Conservation (phyloP, 2,113 vertebrate genomes). For the Motacilla tschutschensis region DNA sequence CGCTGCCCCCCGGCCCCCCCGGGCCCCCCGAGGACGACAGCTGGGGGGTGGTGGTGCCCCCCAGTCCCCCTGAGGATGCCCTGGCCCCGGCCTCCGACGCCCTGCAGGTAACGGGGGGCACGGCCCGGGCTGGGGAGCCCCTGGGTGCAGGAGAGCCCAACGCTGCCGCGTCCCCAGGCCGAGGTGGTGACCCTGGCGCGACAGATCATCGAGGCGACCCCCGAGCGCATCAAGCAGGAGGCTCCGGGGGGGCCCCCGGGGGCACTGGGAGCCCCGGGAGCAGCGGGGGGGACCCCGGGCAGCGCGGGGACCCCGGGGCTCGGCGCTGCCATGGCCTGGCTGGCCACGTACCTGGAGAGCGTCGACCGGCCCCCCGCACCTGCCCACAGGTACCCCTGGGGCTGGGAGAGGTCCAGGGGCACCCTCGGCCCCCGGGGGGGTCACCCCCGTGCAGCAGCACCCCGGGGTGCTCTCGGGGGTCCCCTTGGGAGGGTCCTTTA, state of each 20-base stretch:
- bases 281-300: not conserved
- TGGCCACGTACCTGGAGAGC: not conserved
- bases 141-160: not conserved
- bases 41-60: not conserved
- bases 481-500: not conserved
- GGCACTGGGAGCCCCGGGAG: not conserved
- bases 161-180: no score
- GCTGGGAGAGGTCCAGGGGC: no score
- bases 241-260: not conserved
- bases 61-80: not conserved
- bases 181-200: not conserved
- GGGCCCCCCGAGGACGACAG: not conserved
- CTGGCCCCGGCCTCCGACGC: not conserved
- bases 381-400: not conserved
- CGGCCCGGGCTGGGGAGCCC: not conserved
- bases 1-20: not conserved
- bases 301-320: not conserved
- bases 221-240: slow-evolving; percentile 3
- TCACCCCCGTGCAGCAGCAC: not conserved
- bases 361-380: not conserved
- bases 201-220: not conserved
- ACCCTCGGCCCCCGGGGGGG: no score
- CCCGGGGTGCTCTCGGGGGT: fast-evolving
- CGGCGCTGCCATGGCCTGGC: not conserved
- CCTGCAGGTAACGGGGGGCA: not conserved